These are phyloP conservation scores for Alloscopus bannaensis DNA, from an alignment of 2,888 invertebrate genomes.

Conservation along the genomic window DNA sequence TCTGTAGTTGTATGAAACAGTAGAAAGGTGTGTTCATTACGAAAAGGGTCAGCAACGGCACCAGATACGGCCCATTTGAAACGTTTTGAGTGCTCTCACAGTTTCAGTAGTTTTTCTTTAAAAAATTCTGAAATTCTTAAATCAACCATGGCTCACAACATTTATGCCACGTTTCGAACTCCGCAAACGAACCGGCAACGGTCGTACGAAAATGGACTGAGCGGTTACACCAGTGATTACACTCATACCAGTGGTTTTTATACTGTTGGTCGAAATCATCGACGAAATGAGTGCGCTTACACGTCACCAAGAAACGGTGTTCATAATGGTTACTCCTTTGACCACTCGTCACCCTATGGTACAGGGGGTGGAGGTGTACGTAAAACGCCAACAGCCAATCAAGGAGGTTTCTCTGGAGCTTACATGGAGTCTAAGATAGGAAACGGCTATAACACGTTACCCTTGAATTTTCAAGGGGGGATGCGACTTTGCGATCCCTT, in stretches of 20 bases:
- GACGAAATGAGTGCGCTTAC: constrained; percentile 17
- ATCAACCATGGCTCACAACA: constrained; percentile 36
- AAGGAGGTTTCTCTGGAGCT: background rate
- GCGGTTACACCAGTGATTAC: background rate
- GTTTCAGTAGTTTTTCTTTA: too few relatives aligned
- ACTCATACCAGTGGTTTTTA: background rate
- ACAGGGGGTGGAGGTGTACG: background rate
- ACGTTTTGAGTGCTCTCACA: too few relatives aligned
- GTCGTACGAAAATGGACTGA: background rate
- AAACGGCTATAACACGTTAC: constrained; percentile 43
- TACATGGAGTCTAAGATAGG: constrained; percentile 23
- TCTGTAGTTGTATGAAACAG: too few relatives aligned
- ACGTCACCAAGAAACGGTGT: background rate
- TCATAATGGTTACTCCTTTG: background rate
- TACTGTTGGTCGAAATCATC: constrained; percentile 5
- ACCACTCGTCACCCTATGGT: background rate
- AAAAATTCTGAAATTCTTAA: too few relatives aligned
- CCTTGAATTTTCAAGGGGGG: constrained; percentile 36
- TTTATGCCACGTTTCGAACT: constrained; percentile 35
- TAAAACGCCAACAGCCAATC: background rate
- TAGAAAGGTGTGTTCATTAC: too few relatives aligned
- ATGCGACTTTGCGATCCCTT: constrained; percentile 39
- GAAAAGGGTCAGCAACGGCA: too few relatives aligned
- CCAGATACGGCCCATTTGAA: too few relatives aligned
- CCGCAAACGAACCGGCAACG: constrained; percentile 29